Evolutionary conservation across 2,888 invertebrate species (phyloP).

Genomic region (Xestia ashworthii): DNA sequence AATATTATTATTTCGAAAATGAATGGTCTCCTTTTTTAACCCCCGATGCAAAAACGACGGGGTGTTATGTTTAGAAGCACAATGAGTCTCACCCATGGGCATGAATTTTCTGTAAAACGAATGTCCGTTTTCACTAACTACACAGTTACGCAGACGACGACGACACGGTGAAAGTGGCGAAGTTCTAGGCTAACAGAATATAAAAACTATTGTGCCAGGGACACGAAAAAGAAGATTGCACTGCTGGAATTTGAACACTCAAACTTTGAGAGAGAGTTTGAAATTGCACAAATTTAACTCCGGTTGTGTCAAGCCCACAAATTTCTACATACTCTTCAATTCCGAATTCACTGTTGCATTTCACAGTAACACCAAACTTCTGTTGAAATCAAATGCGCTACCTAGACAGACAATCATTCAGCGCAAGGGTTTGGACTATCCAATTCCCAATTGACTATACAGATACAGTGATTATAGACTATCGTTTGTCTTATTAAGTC

Average conservation of each 20-base stretch:
- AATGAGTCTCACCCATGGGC: no score
- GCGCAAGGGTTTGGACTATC: neutral
- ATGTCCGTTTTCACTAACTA: no score
- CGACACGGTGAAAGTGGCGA: no score
- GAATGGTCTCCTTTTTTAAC: no score
- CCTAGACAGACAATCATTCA: neutral
- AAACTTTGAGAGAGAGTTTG: neutral
- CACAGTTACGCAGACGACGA: no score
- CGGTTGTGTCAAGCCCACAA: neutral
- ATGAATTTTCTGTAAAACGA: no score
- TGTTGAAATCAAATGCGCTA: neutral
- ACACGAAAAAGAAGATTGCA: neutral
- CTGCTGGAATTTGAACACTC: neutral
- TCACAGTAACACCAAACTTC: neutral
- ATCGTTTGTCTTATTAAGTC: neutral
- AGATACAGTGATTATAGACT: neutral
- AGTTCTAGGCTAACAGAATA: no score
- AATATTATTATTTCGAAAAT: no score
- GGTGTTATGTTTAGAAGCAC: no score
- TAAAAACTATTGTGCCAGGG: neutral
- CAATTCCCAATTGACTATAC: neutral
- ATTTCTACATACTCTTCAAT: neutral
- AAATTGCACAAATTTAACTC: neutral
- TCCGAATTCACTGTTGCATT: slow-evolving; percentile 1
- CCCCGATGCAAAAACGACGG: no score